Base-by-base conservation (phyloP, 2,113 vertebrate species). In the Hassar affinis region DNA sequence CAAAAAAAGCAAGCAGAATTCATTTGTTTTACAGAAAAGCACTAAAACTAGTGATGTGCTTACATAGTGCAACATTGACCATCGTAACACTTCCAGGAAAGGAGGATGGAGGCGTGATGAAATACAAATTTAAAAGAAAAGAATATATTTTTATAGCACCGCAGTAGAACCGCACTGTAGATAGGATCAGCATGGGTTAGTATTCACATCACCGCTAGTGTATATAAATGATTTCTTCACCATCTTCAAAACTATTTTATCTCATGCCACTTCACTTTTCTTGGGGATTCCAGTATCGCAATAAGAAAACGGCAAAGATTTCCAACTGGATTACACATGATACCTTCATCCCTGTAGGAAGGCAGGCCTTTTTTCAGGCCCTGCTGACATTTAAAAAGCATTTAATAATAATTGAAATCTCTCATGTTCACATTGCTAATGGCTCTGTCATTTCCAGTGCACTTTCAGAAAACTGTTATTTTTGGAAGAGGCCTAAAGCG, bases 301-400 rank as follows among this genome's bases (percentile, higher is more conserved):
- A 25, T 38, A 47, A 52, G 27, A 27, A 62, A 75, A 69, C 12
- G 38, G 22, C 33, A 82, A 76, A 77, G 71, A 76, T 38, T 22
- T 66, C 72, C 45, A 42, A 52, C 25, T 66, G 72, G 72, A 78
- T 59, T 25, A 69, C 49, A 49, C 61, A 38, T 11, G 49, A 42
- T 33, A 38, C 62, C 51, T 79, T 79, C 49, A 15, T 9, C 61
- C 25, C 76, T 61, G 83, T 79, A 79, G 49, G 69, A 56, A 52
- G 61, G 20, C 52, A 61, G 54, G 62, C 30, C 76, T n/a, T 54
- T 72, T 59, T 49, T 15, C 20, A 61, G 47, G 52, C 18, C 38
- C 64, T 61, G 30, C 45, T 79, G 83, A 84, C 83, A 84, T 84
- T 84, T 84, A 51, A 38, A 71, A 84, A 78, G 74, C 82, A 68